A percentile compares a stretch with the other conserved stretches of the same genome.
These are phyloP conservation scores for Philaenus spumarius DNA, from an alignment of 1,140 invertebrate species.

Conservation along the genomic window DNA sequence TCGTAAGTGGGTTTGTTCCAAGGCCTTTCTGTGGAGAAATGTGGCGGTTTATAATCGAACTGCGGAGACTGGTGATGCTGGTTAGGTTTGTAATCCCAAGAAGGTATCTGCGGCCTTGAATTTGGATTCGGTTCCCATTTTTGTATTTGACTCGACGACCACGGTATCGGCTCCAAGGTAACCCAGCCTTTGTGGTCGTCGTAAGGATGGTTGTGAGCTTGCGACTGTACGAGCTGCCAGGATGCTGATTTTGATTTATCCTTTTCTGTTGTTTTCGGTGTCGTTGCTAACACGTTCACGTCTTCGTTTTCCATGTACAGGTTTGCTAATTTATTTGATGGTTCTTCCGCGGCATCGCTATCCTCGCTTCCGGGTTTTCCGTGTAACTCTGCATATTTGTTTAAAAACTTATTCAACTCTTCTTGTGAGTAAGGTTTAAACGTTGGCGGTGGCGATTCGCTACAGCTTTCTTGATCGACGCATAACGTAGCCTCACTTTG, in stretches of 20 bases:
- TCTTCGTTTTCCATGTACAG: slow-evolving; percentile 27
- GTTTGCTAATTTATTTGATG: slow-evolving; percentile 26
- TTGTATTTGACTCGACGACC: slow-evolving; percentile 70
- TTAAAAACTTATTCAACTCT: slow-evolving; percentile 30
- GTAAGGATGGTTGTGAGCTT: slow-evolving; percentile 49
- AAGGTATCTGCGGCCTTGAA: slow-evolving; percentile 32
- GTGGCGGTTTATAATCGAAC: slow-evolving; percentile 25
- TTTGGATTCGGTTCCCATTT: slow-evolving; percentile 56
- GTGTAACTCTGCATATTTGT: slow-evolving; percentile 26
- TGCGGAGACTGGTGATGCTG: not conserved
- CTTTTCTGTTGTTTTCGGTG: slow-evolving; percentile 17
- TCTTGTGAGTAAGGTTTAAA: slow-evolving; percentile 34
- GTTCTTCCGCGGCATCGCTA: slow-evolving; percentile 4
- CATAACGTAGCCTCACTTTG: slow-evolving; percentile 16
- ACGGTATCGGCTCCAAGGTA: slow-evolving; percentile 65
- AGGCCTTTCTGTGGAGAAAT: slow-evolving; percentile 33
- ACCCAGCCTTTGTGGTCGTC: slow-evolving; percentile 70
- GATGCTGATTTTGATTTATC: slow-evolving; percentile 37
- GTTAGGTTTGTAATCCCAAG: slow-evolving; percentile 7
- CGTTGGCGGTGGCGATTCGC: slow-evolving; percentile 19
- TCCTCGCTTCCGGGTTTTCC: slow-evolving; percentile 2
- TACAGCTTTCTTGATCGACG: slow-evolving; percentile 13
- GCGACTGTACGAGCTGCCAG: slow-evolving; percentile 33
- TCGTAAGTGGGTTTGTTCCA: slow-evolving; percentile 35
- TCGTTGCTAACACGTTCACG: slow-evolving; percentile 26